A percentile compares a stretch with the other conserved stretches of the same genome.
phyloP scores from a whole-genome alignment of 37 sponge, comb jelly and placozoan species.

The Hormiphora californensis region DNA sequence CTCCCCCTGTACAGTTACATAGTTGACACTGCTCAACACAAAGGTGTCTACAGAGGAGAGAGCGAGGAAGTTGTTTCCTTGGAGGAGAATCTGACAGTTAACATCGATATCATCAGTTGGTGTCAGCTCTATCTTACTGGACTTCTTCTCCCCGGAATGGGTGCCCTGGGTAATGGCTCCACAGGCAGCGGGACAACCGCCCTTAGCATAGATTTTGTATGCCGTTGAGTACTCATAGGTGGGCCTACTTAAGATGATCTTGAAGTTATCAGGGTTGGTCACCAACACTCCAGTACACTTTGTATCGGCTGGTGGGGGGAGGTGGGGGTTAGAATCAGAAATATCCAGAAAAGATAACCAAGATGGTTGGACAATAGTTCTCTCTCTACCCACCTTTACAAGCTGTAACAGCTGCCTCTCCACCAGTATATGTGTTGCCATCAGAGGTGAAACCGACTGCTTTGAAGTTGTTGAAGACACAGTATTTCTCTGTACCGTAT shows the following conservation, averaged over 20 bases:
- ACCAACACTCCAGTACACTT: too few species aligned
- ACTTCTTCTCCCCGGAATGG: background rate
- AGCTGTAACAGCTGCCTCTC: too few species aligned
- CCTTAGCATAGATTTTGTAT: background rate
- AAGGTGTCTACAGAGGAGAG: background rate
- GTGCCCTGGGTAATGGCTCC: background rate
- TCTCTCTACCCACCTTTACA: too few species aligned
- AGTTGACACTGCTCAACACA: background rate
- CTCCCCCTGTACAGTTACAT: background rate
- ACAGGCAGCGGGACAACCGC: background rate
- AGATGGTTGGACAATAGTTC: too few species aligned
- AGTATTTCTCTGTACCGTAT: too few species aligned
- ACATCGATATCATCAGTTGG: background rate
- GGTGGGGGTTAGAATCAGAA: too few species aligned
- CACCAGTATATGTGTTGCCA: too few species aligned
- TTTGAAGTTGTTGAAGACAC: too few species aligned
- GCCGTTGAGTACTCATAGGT: background rate
- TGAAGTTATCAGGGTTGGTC: too few species aligned
- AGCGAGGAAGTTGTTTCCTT: background rate
- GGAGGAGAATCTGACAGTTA: background rate
- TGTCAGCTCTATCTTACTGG: background rate
- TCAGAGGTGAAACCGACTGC: too few species aligned
- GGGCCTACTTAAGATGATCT: background rate
- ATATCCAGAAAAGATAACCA: too few species aligned
- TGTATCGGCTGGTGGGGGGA: too few species aligned